Conservation (phyloP, 1,140 invertebrate genomes). For the Microvelia longipes region DNA sequence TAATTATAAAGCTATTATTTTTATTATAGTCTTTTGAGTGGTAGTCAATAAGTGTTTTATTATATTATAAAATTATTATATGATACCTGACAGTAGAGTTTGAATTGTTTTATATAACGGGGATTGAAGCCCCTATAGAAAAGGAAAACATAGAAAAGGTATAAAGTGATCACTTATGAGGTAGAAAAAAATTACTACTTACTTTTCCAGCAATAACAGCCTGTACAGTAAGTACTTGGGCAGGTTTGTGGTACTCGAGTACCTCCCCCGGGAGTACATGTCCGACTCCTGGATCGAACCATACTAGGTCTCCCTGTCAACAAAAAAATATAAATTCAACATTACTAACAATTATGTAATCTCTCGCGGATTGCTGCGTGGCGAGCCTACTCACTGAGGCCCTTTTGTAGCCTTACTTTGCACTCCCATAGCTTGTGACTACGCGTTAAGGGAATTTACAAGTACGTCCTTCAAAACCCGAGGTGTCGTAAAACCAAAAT, state of each 20-base stretch:
- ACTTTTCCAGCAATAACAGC: conserved; percentile 78
- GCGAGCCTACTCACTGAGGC: background rate
- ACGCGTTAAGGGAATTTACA: background rate
- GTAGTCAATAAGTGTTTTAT: no score
- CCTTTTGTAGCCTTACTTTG: background rate
- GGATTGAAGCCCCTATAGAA: no score
- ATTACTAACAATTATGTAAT: background rate
- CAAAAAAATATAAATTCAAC: conserved; percentile 13
- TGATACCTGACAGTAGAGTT: no score
- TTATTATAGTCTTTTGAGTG: no score
- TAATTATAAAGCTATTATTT: no score
- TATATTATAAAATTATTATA: no score
- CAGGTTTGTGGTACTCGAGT: conserved; percentile 68
- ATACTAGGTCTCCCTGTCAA: conserved; percentile 68
- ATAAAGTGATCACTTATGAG: no score
- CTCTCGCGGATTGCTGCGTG: no score
- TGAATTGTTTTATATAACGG: no score
- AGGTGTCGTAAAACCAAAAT: no score
- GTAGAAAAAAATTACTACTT: no score
- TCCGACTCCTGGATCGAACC: conserved; percentile 81
- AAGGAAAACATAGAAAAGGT: no score
- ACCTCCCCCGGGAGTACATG: conserved; percentile 78
- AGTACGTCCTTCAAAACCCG: background rate
- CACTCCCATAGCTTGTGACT: background rate
- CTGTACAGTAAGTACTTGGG: conserved; percentile 74